A percentile compares a stretch with the other conserved stretches of the same genome.
Evolutionary conservation across 2,113 vertebrate genomes (phyloP).

Genomic region (Arizona elegans): DNA sequence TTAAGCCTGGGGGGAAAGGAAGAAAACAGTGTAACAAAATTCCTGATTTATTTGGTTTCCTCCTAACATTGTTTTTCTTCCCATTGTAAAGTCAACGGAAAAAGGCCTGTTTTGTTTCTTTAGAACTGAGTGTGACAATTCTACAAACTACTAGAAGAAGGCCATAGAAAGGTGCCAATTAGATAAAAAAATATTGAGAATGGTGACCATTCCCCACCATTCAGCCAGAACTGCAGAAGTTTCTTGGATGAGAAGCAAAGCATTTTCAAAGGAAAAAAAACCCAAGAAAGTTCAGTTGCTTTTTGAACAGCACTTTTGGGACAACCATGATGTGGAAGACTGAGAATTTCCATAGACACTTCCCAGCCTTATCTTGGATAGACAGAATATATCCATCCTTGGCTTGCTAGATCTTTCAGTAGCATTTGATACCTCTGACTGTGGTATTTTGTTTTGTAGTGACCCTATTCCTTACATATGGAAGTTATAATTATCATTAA

Average conservation of each 20-base stretch:
- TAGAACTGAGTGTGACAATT: neutral
- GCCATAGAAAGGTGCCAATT: neutral
- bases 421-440: neutral
- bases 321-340: too few relatives aligned
- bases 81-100: neutral
- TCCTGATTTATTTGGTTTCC: neutral
- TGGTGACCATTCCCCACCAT: neutral
- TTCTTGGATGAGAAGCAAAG: neutral
- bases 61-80: neutral
- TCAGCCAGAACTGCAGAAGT: neutral
- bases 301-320: too few relatives aligned
- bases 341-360: neutral
- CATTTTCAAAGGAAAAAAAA: too few relatives aligned
- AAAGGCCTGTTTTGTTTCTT: neutral
- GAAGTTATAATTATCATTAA: neutral
- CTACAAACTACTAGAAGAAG: neutral
- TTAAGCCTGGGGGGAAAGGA: neutral
- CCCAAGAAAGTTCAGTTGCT: too few relatives aligned
- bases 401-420: neutral
- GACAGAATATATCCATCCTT: neutral
- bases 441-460: neutral
- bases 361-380: neutral
- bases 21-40: neutral
- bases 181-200: neutral
- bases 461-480: neutral